Base-by-base conservation (phyloP, 1,140 invertebrate genomes). In the Panagrolaimus sp. region DNA sequence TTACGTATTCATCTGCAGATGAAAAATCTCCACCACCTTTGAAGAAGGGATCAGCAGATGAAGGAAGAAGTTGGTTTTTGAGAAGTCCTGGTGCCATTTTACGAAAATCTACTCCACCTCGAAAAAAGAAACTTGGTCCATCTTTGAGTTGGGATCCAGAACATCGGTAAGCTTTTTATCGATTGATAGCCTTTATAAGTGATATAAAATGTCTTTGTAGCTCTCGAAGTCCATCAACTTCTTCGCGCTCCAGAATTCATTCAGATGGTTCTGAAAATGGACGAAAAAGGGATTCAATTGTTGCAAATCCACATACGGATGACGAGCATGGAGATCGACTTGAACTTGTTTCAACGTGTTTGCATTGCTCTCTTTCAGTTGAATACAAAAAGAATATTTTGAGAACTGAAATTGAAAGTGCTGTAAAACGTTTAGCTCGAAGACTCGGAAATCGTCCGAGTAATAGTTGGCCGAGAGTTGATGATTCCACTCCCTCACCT, bases 101-200 rank as follows among this genome's bases (percentile, higher is more conserved):
- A 43, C 62, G 63, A 46, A 65, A 72, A 46, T 53, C 66, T 11
- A 16, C 31, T 71, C 38, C 69, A 66, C 23, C 64, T 25, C 45
- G 68, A 27, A 81, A 75, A 63, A 78, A 77, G 48, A 70, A 72
- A n/a, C 63, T 82, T 16, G 77, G 81, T 20, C 79, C 81, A 14
- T 69, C 63, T 42, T 67, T 82, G n/a, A 82, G 79, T 25, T 82
- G 80, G 78, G 80, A 82, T 69, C 74, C 73, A 8, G 76, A 82
- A 65, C 76, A 79, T 45, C 48, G 76, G 71, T 66, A 71, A 72
- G 67, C 27, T 44, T 63, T 44, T 0, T 2, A 20, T 42, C n/a
- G n/a, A n/a, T 43, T 63, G 42, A 23, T 25, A 44, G n/a, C 16
- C 9, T 45, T 63, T 20, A 64, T 46, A 1, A 25, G 27, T 20